Evolutionary conservation across 2,113 vertebrate genomes (phyloP).

Genomic region (Hemicordylus capensis): DNA sequence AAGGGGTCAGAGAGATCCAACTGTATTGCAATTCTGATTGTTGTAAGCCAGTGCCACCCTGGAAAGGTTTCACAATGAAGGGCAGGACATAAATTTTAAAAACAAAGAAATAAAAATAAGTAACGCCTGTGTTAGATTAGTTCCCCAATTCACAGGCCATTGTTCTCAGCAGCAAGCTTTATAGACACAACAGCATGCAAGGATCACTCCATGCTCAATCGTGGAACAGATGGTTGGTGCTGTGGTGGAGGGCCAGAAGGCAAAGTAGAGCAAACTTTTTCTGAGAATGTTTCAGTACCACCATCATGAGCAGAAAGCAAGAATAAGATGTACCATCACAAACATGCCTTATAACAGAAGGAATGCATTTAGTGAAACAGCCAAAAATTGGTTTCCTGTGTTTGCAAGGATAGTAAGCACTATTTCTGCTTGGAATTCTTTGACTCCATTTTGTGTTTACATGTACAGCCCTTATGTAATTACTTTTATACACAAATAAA

Average conservation of each 20-base stretch:
- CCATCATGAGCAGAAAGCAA: constrained; percentile 4
- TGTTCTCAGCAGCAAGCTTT: neutral
- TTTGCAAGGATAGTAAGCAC: neutral
- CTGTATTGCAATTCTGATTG: neutral
- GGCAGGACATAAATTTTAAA: too few relatives aligned
- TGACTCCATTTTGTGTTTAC: constrained; percentile 6
- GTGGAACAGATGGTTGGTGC: constrained; percentile 4
- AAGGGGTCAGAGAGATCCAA: neutral
- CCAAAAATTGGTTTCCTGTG: constrained; percentile 16
- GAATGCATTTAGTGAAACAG: constrained; percentile 17
- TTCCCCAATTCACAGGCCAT: neutral
- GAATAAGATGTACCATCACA: constrained; percentile 25
- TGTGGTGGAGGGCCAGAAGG: neutral
- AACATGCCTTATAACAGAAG: constrained; percentile 29
- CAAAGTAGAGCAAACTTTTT: neutral
- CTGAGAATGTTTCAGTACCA: constrained; percentile 15
- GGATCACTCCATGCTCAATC: neutral
- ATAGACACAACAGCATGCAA: neutral
- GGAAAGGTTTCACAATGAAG: too few relatives aligned
- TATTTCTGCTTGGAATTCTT: neutral
- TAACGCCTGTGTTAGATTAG: neutral
- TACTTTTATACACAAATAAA: constrained; percentile 20
- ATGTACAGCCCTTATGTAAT: neutral
- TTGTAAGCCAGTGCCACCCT: too few relatives aligned
- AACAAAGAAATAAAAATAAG: too few relatives aligned